Evolutionary conservation across 2,113 vertebrate genomes (phyloP), one percentile per base, ranked within the genome.

Genomic region (Ondatra zibethicus): DNA sequence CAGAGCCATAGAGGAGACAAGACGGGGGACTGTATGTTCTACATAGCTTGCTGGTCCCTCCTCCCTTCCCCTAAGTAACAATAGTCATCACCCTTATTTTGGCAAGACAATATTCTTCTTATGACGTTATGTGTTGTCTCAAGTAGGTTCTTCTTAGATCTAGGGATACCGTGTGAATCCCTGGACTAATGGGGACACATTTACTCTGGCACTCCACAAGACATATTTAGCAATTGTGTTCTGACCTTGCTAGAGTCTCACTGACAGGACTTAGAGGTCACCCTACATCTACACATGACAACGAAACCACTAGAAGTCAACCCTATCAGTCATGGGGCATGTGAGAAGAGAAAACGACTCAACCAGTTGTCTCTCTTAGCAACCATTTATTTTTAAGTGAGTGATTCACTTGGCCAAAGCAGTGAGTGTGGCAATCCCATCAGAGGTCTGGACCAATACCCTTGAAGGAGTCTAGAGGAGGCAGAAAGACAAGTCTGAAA

Each of bases 301-400:
- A 89, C 13, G 0, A 72, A 66, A 7, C 10, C 29, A 63, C 9
- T 52, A 19, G 61, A 75, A 82, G 27, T 39, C 47, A 87, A 45
- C 19, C 55, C 21, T 23, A 0, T 42, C 86, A 73, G 61, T 50
- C 86, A 42, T 3, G 29, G 7, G 39, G 21, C 5, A 5, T 0
- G 4, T 50, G 31, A 68, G 31, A 91, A 87, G 63, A 92, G 31
- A 87, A 93, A 96, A 96, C 3, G 33, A 61, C 61, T 87, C 68
- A 61, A 33, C 42, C 87, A 61, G 68, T 42, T 52, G 66, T 82
- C 61, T 82, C 66, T 89, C 61, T 76, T 52, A 93, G 31, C 39
- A 92, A 87, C 25, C 39, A 66, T 12, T 92, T 88, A 33, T 70
- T 65, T 70, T 94, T 17, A 89, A 47, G 16, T 61, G 58, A 73